These are phyloP conservation scores for Synchiropus splendidus DNA, from an alignment of 2,113 vertebrate species.

Conservation along the genomic window DNA sequence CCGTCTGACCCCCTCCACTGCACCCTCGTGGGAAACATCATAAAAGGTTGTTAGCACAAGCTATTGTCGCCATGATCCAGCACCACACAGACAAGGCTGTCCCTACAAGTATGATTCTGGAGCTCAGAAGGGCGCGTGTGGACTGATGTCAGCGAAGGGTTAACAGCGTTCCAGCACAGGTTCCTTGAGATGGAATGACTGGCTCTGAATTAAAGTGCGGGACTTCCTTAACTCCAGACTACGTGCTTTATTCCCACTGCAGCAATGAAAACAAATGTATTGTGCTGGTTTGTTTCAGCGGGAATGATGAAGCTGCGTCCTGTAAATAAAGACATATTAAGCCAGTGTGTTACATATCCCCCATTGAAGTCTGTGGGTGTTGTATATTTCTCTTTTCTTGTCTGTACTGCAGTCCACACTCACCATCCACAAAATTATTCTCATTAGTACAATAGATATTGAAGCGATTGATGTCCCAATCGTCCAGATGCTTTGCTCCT, in stretches of 20 bases:
- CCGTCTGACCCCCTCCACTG: too few species aligned
- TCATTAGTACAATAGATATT: conserved; percentile 23
- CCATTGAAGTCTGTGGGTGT: conserved; percentile 31
- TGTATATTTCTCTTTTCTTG: too few species aligned
- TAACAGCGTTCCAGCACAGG: conserved; percentile 32
- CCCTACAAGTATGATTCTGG: too few species aligned
- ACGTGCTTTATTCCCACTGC: conserved; percentile 48
- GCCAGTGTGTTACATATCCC: conserved; percentile 55
- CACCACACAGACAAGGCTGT: too few species aligned
- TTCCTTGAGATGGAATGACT: conserved; percentile 49
- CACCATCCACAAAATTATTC: conserved; percentile 19
- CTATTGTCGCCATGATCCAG: too few species aligned
- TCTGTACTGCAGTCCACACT: conserved; percentile 33
- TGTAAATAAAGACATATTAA: conserved; percentile 47
- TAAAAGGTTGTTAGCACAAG: too few species aligned
- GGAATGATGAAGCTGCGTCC: conserved; percentile 54
- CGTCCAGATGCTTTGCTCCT: not conserved
- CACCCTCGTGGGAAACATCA: too few species aligned
- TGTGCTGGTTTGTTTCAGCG: conserved; percentile 61
- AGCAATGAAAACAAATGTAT: conserved; percentile 65
- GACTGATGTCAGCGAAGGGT: conserved; percentile 51
- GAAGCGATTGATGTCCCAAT: conserved; percentile 21
- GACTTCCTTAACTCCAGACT: conserved; percentile 50
- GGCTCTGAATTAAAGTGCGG: conserved; percentile 52
- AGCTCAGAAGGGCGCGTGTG: conserved; percentile 28